A percentile compares a stretch with the other conserved stretches of the same genome.
These are phyloP conservation scores for Delphinapterus leucas DNA, from an alignment of 2,113 vertebrate genomes.

Conservation along the genomic window DNA sequence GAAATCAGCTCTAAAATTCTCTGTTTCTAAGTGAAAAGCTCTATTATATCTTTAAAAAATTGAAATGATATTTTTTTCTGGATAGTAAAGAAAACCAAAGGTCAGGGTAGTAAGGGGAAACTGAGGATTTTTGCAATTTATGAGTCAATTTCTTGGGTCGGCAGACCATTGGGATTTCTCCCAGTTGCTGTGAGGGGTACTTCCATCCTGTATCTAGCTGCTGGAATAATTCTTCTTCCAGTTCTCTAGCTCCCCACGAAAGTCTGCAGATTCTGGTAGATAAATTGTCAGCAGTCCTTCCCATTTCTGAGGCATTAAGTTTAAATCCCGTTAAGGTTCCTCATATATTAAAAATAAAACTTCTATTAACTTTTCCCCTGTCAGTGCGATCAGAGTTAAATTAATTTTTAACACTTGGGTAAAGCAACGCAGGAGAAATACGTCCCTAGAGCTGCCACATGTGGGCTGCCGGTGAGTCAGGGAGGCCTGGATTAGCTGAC, in stretches of 20 bases:
- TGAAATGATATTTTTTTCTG: conserved; percentile 47
- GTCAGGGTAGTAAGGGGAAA: conserved; percentile 62
- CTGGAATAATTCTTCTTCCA: conserved; percentile 41
- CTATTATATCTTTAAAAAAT: conserved; percentile 53
- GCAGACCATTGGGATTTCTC: conserved; percentile 37
- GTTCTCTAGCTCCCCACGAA: conserved; percentile 38
- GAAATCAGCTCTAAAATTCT: conserved; percentile 65
- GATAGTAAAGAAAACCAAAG: conserved; percentile 47
- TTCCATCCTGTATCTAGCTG: conserved; percentile 38
- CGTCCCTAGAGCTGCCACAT: background rate
- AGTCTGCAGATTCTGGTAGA: conserved; percentile 60
- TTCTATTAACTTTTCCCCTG: conserved; percentile 70
- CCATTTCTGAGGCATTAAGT: conserved; percentile 70
- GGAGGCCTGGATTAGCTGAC: background rate
- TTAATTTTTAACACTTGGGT: conserved; percentile 70
- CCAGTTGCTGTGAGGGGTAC: background rate
- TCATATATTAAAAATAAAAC: conserved; percentile 77
- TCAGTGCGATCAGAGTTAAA: conserved; percentile 53
- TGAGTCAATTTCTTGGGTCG: conserved; percentile 58
- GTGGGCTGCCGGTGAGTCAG: background rate
- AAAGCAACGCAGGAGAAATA: conserved; percentile 1
- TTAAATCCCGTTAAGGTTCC: conserved; percentile 74
- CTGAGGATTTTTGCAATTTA: conserved; percentile 63
- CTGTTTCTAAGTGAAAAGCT: conserved; percentile 62
- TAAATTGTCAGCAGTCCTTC: conserved; percentile 62